A percentile compares a stretch with the other conserved stretches of the same genome.
Conservation (phyloP, 2,113 vertebrate species). For the Bungarus multicinctus region DNA sequence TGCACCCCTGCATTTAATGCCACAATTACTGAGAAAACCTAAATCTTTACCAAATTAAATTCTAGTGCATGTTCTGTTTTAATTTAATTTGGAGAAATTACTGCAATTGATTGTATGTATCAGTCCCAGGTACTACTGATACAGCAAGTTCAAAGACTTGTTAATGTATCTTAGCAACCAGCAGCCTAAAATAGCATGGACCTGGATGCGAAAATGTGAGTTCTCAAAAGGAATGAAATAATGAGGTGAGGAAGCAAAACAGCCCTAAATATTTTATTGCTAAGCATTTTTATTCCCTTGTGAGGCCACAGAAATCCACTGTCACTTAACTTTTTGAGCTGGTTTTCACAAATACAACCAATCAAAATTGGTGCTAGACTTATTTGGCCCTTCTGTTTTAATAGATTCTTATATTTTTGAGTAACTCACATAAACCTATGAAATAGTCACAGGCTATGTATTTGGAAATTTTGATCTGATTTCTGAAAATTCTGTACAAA, state of each 20-base stretch:
- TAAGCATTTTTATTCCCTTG: slow-evolving; percentile 7
- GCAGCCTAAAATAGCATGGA: slow-evolving; percentile 53
- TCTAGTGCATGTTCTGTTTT: neutral
- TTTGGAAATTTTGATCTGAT: neutral
- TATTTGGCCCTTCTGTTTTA: neutral
- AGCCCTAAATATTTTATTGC: slow-evolving; percentile 49
- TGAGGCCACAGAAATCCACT: neutral
- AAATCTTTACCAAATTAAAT: neutral
- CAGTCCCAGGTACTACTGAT: neutral
- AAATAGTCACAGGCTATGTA: neutral
- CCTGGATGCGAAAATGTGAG: slow-evolving; percentile 35
- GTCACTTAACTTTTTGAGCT: neutral
- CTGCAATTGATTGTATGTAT: slow-evolving; percentile 10
- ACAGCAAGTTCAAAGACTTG: slow-evolving; percentile 9
- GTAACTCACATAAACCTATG: neutral
- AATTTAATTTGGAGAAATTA: slow-evolving; percentile 20
- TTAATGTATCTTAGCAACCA: slow-evolving; percentile 64
- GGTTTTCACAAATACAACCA: neutral
- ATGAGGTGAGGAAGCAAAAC: slow-evolving; percentile 37
- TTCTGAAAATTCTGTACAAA: neutral
- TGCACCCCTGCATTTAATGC: neutral
- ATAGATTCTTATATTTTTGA: neutral
- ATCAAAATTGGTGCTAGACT: neutral
- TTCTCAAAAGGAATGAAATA: slow-evolving; percentile 44
- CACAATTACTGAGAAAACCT: neutral